These are phyloP conservation scores for Stratiomys singularior DNA, from an alignment of 2,888 invertebrate species.

Conservation along the genomic window DNA sequence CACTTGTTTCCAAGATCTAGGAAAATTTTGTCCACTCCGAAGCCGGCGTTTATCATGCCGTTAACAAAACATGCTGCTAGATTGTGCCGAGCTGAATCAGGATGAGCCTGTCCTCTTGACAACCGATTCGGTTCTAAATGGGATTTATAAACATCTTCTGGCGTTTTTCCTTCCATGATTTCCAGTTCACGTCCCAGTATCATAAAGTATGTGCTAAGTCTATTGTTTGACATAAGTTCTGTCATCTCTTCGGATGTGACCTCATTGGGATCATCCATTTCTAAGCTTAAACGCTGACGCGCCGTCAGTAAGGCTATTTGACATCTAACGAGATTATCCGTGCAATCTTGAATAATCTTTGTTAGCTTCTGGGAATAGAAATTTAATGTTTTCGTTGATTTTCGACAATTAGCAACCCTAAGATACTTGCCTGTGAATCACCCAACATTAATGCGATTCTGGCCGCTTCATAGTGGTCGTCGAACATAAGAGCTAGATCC, in stretches of 20 bases:
- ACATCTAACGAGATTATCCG: constrained; percentile 72
- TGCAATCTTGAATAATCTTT: constrained; percentile 33
- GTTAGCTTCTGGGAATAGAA: constrained; percentile 17
- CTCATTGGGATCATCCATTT: constrained; percentile 71
- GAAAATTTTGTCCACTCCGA: constrained; percentile 90
- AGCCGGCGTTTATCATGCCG: constrained; percentile 94
- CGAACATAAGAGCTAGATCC: constrained; percentile 86
- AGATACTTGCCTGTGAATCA: constrained; percentile 76
- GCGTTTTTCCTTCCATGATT: constrained; percentile 95
- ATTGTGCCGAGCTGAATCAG: constrained; percentile 92
- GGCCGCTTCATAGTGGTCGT: constrained; percentile 89
- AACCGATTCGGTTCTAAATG: constrained; percentile 80
- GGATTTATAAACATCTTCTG: constrained; percentile 95
- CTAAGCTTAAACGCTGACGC: constrained; percentile 85
- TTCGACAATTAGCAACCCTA: not conserved
- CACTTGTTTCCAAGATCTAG: constrained; percentile 79
- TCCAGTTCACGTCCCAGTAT: constrained; percentile 92
- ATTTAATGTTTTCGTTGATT: no score
- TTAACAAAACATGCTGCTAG: constrained; percentile 95
- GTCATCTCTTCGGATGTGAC: constrained; percentile 75
- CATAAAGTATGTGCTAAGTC: constrained; percentile 87
- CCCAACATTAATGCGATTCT: constrained; percentile 93
- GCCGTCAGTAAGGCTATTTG: constrained; percentile 94
- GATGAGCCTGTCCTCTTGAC: constrained; percentile 66
- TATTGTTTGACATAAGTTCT: constrained; percentile 88